Conservation (phyloP, 2,113 vertebrate species). For the Leucopsar rothschildi region DNA sequence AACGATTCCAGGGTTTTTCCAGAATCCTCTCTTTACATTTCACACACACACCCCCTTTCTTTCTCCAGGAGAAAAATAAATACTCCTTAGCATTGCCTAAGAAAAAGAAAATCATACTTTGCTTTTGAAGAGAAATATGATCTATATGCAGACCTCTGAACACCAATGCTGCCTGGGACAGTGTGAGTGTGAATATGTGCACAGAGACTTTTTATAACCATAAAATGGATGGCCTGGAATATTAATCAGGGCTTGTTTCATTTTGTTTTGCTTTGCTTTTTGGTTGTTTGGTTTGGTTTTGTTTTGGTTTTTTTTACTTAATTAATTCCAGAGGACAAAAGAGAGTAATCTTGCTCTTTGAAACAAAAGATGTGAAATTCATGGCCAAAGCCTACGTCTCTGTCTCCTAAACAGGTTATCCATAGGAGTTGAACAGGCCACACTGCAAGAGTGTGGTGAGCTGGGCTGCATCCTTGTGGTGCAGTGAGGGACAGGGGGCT, state of each 20-base stretch:
- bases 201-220: background rate
- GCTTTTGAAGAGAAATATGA: constrained; percentile 15
- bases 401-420: background rate
- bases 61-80: constrained; percentile 43
- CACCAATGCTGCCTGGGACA: background rate
- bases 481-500: background rate
- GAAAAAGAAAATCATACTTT: constrained; percentile 33
- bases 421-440: background rate
- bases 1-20: background rate
- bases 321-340: background rate
- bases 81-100: background rate
- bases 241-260: background rate
- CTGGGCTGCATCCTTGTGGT: background rate
- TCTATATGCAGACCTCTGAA: background rate
- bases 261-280: background rate
- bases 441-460: background rate
- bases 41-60: background rate
- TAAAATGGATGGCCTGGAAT: background rate
- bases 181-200: background rate
- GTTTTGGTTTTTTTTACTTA: background rate
- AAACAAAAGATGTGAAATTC: background rate
- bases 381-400: background rate
- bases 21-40: background rate
- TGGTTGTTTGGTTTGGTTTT: background rate
- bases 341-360: background rate